Percentiles rank a stretch among this genome's conserved stretches.
Conservation (phyloP, 2,113 vertebrate genomes). For the Bagarius yarrelli region DNA sequence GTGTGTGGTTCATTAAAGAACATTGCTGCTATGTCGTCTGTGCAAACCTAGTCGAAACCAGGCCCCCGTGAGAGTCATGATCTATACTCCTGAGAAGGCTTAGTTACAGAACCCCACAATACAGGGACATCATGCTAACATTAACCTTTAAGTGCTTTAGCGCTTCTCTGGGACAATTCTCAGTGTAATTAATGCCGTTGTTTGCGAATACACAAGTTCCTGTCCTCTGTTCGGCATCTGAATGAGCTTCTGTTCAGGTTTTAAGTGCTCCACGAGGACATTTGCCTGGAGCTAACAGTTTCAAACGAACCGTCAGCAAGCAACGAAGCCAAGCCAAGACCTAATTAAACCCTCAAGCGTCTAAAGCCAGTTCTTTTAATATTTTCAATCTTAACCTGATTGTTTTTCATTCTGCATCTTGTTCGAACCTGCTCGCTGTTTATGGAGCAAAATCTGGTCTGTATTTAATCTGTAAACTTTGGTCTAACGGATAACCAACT, state of each 20-base stretch:
- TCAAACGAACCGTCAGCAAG: background rate
- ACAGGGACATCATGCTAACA: conserved; percentile 31
- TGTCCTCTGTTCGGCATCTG: conserved; percentile 7
- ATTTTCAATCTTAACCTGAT: background rate
- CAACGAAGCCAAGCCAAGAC: background rate
- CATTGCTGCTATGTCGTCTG: background rate
- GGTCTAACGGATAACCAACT: conserved; percentile 36
- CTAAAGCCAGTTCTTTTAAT: background rate
- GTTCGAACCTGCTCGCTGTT: background rate
- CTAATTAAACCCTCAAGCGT: conserved; percentile 5
- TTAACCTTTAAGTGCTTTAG: conserved; percentile 19
- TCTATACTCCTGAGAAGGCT: background rate
- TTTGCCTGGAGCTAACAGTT: background rate
- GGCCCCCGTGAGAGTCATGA: background rate
- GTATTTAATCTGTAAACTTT: conserved; percentile 7
- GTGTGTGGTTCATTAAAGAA: conserved; percentile 35
- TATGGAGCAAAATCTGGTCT: background rate
- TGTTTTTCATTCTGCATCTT: background rate
- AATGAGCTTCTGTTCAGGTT: conserved; percentile 44
- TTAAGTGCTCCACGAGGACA: background rate
- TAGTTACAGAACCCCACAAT: background rate
- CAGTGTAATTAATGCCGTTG: background rate
- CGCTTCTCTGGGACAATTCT: background rate
- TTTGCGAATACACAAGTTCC: conserved; percentile 9
- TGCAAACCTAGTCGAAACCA: background rate